Evolutionary conservation across 2,888 invertebrate species (phyloP).

Genomic region (Linnaemya vulpina): DNA sequence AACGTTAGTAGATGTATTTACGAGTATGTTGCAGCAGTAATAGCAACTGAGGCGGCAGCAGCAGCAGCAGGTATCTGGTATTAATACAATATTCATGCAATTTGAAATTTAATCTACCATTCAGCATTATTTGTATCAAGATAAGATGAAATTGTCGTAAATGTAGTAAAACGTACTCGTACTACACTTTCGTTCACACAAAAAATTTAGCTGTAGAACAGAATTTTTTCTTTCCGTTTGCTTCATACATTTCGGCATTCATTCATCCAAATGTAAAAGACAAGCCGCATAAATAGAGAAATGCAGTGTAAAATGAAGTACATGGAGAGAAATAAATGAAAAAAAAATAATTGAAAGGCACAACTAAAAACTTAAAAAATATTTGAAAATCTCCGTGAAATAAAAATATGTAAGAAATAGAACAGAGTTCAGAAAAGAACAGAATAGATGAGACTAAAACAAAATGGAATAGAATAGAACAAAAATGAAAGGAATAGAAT

Average conservation of each 20-base stretch:
- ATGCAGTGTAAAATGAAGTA: slow-evolving; percentile 32
- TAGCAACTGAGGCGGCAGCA: not conserved
- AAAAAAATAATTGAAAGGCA: too few species aligned
- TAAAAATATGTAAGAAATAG: too few species aligned
- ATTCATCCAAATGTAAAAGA: slow-evolving; percentile 32
- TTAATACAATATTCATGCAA: slow-evolving; percentile 76
- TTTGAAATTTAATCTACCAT: slow-evolving; percentile 76
- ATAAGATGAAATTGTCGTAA: slow-evolving; percentile 70
- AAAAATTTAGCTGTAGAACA: slow-evolving; percentile 12
- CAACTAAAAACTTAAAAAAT: not conserved
- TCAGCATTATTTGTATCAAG: slow-evolving; percentile 73
- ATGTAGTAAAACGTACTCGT: slow-evolving; percentile 62
- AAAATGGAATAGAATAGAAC: too few species aligned
- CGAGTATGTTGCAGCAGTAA: slow-evolving; percentile 4
- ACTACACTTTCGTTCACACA: not conserved
- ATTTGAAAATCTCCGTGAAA: too few species aligned
- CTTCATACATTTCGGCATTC: slow-evolving; percentile 36
- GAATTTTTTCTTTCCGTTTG: not conserved
- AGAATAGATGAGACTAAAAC: too few species aligned
- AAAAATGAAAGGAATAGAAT: too few species aligned
- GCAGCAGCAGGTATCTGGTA: slow-evolving; percentile 57
- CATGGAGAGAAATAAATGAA: slow-evolving; percentile 20
- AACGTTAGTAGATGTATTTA: slow-evolving; percentile 47
- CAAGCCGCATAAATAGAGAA: slow-evolving; percentile 19
- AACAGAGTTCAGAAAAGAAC: too few species aligned